Percentiles rank a stretch among this genome's conserved stretches.
Conservation (phyloP, 2,113 vertebrate genomes). For the Pitta sordida region DNA sequence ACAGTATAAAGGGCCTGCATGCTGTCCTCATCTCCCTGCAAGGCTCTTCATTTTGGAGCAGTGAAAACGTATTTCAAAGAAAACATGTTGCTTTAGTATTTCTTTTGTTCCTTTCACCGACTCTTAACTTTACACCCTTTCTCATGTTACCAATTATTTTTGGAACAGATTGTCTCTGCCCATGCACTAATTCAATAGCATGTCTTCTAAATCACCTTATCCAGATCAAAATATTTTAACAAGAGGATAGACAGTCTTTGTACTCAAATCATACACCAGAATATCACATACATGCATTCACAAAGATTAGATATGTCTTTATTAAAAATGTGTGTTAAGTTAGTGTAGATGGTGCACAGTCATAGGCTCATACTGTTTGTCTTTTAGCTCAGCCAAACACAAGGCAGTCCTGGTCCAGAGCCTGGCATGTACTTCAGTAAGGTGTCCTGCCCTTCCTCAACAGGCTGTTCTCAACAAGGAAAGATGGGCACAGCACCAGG, state of each 20-base stretch:
- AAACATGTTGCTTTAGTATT: not conserved
- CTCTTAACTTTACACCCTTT: not conserved
- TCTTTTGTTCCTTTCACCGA: not conserved
- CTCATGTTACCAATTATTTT: not conserved
- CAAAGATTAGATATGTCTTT: not conserved
- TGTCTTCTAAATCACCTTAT: not conserved
- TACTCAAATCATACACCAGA: not conserved
- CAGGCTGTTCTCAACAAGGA: not conserved
- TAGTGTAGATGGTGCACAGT: not conserved
- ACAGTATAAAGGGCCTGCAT: not conserved
- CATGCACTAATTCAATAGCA: not conserved
- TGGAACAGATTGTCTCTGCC: not conserved
- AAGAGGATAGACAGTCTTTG: not conserved
- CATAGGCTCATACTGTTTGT: not conserved
- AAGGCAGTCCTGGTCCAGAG: not conserved
- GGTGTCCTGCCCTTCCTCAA: not conserved
- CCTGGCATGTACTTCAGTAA: not conserved
- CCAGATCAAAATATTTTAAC: conserved; percentile 1
- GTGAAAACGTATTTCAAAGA: not conserved
- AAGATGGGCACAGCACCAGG: not conserved
- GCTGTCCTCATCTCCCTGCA: not conserved
- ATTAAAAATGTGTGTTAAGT: not conserved
- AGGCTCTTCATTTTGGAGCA: not conserved
- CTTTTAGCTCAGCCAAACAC: not conserved
- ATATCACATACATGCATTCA: not conserved